Conservation (phyloP, 1,140 invertebrate species). For the Geopemphigus sp. region DNA sequence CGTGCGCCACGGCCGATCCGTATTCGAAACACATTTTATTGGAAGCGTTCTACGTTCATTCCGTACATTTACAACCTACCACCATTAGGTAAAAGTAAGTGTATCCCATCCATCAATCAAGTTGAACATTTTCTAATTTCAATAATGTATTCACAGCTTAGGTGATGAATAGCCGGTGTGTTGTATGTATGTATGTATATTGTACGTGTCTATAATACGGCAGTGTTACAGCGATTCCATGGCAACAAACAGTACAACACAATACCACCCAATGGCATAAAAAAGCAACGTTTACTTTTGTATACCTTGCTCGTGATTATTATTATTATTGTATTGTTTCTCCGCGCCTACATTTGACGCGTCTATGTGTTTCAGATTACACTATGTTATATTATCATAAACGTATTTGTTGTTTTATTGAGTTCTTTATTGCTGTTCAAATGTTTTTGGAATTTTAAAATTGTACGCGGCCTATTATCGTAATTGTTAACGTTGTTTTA, state of each 20-base stretch:
- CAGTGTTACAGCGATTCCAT: conserved; percentile 13
- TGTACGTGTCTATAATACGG: neutral
- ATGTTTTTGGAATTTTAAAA: neutral
- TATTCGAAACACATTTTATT: neutral
- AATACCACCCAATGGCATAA: conserved; percentile 15
- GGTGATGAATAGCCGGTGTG: conserved; percentile 18
- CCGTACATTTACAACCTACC: neutral
- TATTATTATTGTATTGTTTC: too few species aligned
- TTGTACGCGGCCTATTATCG: neutral
- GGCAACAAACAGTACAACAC: conserved; percentile 49
- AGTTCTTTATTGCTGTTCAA: neutral
- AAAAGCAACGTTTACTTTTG: conserved; percentile 36
- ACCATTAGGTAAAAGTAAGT: neutral
- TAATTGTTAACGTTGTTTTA: neutral
- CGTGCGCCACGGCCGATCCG: too few species aligned
- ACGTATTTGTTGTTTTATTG: neutral
- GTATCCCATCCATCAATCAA: conserved; percentile 4
- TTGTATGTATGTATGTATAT: neutral
- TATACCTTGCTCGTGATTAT: conserved; percentile 6
- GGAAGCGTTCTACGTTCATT: neutral
- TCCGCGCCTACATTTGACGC: neutral
- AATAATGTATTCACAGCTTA: conserved; percentile 25
- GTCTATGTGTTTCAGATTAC: neutral
- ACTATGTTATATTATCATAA: neutral
- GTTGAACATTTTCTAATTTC: conserved; percentile 18